Evolutionary conservation across 2,888 invertebrate species (phyloP).

Genomic region (Yponomeuta sedellus): DNA sequence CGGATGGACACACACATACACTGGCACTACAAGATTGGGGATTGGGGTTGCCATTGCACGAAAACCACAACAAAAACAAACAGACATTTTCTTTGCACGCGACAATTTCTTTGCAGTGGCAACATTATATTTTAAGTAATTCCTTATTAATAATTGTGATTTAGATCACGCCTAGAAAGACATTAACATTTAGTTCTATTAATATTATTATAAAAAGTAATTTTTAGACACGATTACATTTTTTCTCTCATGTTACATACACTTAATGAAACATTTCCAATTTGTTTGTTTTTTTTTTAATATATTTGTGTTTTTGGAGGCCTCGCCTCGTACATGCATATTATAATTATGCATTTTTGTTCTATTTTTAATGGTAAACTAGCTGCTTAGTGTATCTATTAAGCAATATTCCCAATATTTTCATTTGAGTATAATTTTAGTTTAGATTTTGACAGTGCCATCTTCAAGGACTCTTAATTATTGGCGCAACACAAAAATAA

Average conservation of each 20-base stretch:
- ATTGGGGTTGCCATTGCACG: slow-evolving; percentile 48
- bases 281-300: slow-evolving; percentile 34
- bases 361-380: slow-evolving; percentile 30
- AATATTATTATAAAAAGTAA: slow-evolving; percentile 29
- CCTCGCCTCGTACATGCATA: slow-evolving; percentile 44
- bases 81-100: not conserved
- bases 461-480: slow-evolving; percentile 42
- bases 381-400: slow-evolving; percentile 55
- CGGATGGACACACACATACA: slow-evolving; percentile 63
- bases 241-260: slow-evolving; percentile 35
- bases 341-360: slow-evolving; percentile 48
- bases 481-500: slow-evolving; percentile 21
- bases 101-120: slow-evolving; percentile 36
- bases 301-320: slow-evolving; percentile 36
- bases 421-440: slow-evolving; percentile 42
- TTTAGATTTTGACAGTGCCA: slow-evolving; percentile 37
- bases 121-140: slow-evolving; percentile 43
- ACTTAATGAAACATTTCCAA: slow-evolving; percentile 58
- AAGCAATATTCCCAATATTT: slow-evolving; percentile 65
- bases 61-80: slow-evolving; percentile 14
- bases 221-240: slow-evolving; percentile 56
- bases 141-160: slow-evolving; percentile 68
- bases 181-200: slow-evolving; percentile 66
- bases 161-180: slow-evolving; percentile 73
- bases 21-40: slow-evolving; percentile 59